phyloP scores from a whole-genome alignment of 2,888 invertebrate genomes.

The Synanthedon myopaeformis region DNA sequence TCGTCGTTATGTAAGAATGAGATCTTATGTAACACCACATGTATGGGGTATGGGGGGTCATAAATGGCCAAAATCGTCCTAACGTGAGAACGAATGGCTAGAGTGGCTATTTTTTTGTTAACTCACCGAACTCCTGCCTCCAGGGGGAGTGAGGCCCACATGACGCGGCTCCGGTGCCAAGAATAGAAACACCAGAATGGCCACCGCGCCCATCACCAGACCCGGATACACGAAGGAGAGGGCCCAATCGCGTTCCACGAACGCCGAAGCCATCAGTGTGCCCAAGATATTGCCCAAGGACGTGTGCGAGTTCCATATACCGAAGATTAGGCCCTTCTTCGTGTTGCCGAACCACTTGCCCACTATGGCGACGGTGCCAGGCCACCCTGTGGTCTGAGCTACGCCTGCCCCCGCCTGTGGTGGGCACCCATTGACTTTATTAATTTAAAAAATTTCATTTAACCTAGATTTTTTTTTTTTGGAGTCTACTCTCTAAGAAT shows the following conservation, averaged over 20 bases:
- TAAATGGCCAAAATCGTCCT: no score
- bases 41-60: no score
- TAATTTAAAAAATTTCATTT: no score
- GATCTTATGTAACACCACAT: no score
- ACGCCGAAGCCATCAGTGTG: constrained; percentile 87
- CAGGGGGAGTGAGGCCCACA: constrained; percentile 72
- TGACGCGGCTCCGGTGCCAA: constrained; percentile 85
- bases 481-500: no score
- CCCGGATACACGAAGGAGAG: constrained; percentile 93
- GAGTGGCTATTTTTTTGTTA: not conserved
- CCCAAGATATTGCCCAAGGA: constrained; percentile 96
- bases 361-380: constrained; percentile 91
- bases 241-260: constrained; percentile 90
- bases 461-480: no score
- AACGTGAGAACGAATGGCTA: no score
- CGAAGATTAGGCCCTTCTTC: constrained; percentile 92
- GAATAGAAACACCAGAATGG: constrained; percentile 83
- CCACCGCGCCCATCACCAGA: constrained; percentile 76
- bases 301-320: constrained; percentile 97
- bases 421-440: not conserved
- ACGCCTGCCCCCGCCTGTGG: constrained; percentile 82
- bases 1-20: no score
- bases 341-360: constrained; percentile 98
- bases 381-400: constrained; percentile 96
- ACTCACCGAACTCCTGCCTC: constrained; percentile 24